A percentile compares a stretch with the other conserved stretches of the same genome.
phyloP scores from a whole-genome alignment of 2,797 vertebrate species.

The Semotilus atromaculatus region DNA sequence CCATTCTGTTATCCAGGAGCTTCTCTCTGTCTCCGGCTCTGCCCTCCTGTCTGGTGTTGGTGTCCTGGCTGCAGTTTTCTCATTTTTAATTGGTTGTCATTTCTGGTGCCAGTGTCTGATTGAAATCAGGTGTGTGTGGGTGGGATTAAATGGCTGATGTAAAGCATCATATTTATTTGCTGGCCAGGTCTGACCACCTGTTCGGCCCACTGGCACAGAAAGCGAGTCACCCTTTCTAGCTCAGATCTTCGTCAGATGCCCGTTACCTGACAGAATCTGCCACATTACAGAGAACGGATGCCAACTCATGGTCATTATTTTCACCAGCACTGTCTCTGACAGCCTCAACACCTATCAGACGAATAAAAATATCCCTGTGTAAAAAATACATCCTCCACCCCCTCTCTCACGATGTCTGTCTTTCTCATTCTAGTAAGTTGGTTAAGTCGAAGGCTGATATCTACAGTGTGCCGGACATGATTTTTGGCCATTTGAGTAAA shows the following conservation, averaged over 20 bases:
- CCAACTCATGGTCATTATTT: constrained; percentile 46
- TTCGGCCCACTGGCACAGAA: neutral
- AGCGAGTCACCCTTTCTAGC: neutral
- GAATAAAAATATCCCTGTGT: constrained; percentile 13
- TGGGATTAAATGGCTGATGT: constrained; percentile 48
- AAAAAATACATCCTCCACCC: neutral
- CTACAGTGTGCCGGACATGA: constrained; percentile 31
- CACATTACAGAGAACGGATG: constrained; percentile 33
- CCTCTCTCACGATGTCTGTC: neutral
- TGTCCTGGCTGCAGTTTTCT: constrained; percentile 38
- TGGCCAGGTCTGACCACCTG: constrained; percentile 55
- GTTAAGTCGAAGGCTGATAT: neutral
- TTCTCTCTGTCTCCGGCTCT: constrained; percentile 8
- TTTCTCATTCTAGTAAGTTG: constrained; percentile 9
- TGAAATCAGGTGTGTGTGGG: constrained; percentile 60
- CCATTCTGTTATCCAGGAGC: constrained; percentile 32
- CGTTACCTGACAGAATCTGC: constrained; percentile 32
- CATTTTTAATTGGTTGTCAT: constrained; percentile 63
- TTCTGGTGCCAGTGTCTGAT: constrained; percentile 53
- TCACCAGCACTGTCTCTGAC: constrained; percentile 2
- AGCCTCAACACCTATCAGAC: constrained; percentile 33
- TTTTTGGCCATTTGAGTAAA: constrained; percentile 40
- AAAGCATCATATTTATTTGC: constrained; percentile 37
- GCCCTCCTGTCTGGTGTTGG: constrained; percentile 39
- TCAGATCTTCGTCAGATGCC: constrained; percentile 33